Conservation (phyloP, 2,888 invertebrate genomes). For the Melangyna quadrimaculata region DNA sequence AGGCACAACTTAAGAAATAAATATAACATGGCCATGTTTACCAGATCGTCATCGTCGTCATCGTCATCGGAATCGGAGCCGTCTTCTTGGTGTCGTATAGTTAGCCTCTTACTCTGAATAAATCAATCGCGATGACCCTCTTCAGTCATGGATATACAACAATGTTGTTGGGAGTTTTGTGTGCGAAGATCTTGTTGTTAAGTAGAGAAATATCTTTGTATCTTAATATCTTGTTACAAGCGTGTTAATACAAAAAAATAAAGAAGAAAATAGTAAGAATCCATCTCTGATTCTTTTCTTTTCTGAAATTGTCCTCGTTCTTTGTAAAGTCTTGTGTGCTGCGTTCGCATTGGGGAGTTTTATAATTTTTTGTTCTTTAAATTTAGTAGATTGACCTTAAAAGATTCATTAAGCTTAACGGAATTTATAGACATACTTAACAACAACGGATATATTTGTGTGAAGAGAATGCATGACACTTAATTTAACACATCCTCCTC, state of each 20-base stretch:
- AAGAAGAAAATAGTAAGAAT: constrained; percentile 2
- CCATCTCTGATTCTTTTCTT: constrained; percentile 13
- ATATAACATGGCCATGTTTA: constrained; percentile 27
- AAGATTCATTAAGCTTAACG: constrained; percentile 31
- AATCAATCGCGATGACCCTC: constrained; percentile 68
- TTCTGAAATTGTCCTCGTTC: neutral
- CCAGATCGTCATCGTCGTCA: neutral
- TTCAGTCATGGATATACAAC: constrained; percentile 59
- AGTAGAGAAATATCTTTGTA: constrained; percentile 50
- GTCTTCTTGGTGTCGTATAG: neutral
- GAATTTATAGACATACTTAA: constrained; percentile 18
- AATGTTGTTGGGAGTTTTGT: constrained; percentile 17
- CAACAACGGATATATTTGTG: neutral
- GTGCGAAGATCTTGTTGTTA: constrained; percentile 33
- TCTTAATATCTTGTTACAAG: constrained; percentile 53
- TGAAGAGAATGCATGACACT: constrained; percentile 24
- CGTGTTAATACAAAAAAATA: constrained; percentile 24
- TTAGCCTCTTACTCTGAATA: constrained; percentile 58
- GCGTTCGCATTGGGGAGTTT: no score
- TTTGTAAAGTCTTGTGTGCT: neutral
- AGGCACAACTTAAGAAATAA: constrained; percentile 17
- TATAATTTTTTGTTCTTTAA: neutral
- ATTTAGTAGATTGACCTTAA: constrained; percentile 42
- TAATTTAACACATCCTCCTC: constrained; percentile 19
- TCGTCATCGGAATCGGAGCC: neutral